phyloP scores from a whole-genome alignment of 1,140 invertebrate species.

The Drosophila arizonae region DNA sequence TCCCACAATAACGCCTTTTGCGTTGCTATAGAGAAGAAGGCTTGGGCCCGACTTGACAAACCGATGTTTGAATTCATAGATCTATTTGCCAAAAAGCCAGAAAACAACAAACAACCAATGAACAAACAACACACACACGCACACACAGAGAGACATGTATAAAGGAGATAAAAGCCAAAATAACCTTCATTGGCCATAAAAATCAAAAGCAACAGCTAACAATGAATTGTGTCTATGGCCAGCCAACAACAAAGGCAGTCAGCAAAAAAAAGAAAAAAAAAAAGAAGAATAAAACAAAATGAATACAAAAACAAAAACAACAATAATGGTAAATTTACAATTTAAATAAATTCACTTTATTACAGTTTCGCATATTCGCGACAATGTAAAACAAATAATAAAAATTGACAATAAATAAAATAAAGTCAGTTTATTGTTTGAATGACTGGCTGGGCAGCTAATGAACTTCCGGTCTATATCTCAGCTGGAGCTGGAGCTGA shows the following conservation, averaged over 20 bases:
- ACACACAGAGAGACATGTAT: constrained; percentile 12
- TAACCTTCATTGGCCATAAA: constrained; percentile 80
- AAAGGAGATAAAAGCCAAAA: constrained; percentile 69
- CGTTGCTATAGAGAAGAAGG: constrained; percentile 17
- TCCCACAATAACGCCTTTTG: constrained; percentile 51
- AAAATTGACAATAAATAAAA: constrained; percentile 70
- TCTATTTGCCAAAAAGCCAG: constrained; percentile 23
- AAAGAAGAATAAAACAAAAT: constrained; percentile 4
- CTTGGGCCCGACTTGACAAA: constrained; percentile 4
- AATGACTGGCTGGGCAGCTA: constrained; percentile 14
- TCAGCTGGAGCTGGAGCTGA: not conserved
- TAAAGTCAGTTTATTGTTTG: constrained; percentile 54
- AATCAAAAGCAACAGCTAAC: constrained; percentile 72
- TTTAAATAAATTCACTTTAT: constrained; percentile 78
- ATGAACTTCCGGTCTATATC: constrained; percentile 70
- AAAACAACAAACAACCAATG: constrained; percentile 6
- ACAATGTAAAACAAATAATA: constrained; percentile 78
- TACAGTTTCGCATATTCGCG: constrained; percentile 73
- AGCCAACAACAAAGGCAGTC: constrained; percentile 33
- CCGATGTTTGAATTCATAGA: constrained; percentile 25
- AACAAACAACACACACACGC: constrained; percentile 9
- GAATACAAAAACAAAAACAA: not conserved
- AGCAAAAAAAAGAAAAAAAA: constrained; percentile 17
- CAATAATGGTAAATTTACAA: constrained; percentile 56
- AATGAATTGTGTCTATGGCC: constrained; percentile 72